Evolutionary conservation across 1,140 invertebrate species (phyloP), one percentile per base, ranked within the genome.

Genomic region (Drosophila gunungcola): DNA sequence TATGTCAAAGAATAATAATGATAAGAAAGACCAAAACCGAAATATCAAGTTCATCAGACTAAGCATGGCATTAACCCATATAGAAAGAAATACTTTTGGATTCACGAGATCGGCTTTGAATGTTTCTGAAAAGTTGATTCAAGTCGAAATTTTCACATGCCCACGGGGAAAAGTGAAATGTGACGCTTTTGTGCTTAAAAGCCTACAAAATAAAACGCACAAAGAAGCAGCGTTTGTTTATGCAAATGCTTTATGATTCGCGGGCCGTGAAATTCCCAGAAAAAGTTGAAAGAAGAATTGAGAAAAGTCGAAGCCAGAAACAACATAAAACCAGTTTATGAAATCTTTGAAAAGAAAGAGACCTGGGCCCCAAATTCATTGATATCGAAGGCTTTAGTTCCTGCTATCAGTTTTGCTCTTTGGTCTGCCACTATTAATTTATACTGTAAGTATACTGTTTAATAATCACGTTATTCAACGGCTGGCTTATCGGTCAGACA

Each of bases 171-270:
- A 88, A 86, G 83, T 86, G 79, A 86, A 86, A 86, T 88, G 83
- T 86, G 75, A 88, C 75, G 80, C 46, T 58, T 55, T 61, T 75
- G 79, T 88, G 82, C 69, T 86, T 79, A 88, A 83, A 73, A 48
- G 69, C 32, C 63, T 49, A 65, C 39, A 43, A 60, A 62, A 21
- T 51, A 41, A 54, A 55, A n/a, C 43, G 39, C 42, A 78, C 74
- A 85, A 88, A 78, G 68, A 32, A 48, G 38, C 39, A 41, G 64
- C 65, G 77, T 64, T 86, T 86, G 73, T 70, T 54, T 67, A 86
- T 88, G 82, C 82, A 88, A 86, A 86, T 86, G 80, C 27, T 84
- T 79, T 75, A 83, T 79, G 80, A 83, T 74, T 74, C 68, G 49
- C 69, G 46, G 75, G 16, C 64, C 54, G 48, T 68, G 64, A 68